Base-by-base conservation (phyloP, 2,888 invertebrate species). In the Laothoe populi region DNA sequence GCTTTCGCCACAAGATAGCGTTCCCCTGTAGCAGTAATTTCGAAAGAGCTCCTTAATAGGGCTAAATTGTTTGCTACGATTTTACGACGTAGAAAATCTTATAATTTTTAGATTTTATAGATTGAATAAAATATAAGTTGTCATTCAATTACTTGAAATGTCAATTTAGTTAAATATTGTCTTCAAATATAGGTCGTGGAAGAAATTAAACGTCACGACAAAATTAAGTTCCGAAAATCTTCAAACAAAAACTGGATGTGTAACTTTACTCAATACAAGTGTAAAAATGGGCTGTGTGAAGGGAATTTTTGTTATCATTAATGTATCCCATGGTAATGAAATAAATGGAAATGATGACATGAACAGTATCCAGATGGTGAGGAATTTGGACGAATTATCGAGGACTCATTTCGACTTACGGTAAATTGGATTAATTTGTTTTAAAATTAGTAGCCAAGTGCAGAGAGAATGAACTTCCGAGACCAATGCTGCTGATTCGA, bases 221-320 rank as follows among this genome's bases (percentile, higher is more conserved):
- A 60, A 63, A 44, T 60, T 67, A 1, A 53, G 45, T 16, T 59
- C 59, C 7, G 59, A 64, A 53, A 57, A 64, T 53, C 57, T 68
- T 4, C 16, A 63, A 38, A 60, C 45, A 19, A 59, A 63, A 60
- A 57, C 40, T 7, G 63, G 59, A n/a, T 64, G 64, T 63, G 24
- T 63, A 31, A 45, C 19, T 35, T 48, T 69, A 19, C 24, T 66
- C 0, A 48, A 10, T 21, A 58, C 53, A 35, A 64, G 42, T 49
- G 45, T 13, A 11, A 64, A 65, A 35, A 38, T 63, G 1, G 65
- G 63, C n/a, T 10, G 10, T 44, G 8, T 71, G 5, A 62, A 65
- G 23, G 69, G 69, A 35, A 63, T 71, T 5, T 69, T 68, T 24
- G 61, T 68, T 0, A n/a, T 63, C 11, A 59, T 62, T 46, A 24